Evolutionary conservation across 1,140 invertebrate species (phyloP).

Genomic region (Drosophila ironensis): DNA sequence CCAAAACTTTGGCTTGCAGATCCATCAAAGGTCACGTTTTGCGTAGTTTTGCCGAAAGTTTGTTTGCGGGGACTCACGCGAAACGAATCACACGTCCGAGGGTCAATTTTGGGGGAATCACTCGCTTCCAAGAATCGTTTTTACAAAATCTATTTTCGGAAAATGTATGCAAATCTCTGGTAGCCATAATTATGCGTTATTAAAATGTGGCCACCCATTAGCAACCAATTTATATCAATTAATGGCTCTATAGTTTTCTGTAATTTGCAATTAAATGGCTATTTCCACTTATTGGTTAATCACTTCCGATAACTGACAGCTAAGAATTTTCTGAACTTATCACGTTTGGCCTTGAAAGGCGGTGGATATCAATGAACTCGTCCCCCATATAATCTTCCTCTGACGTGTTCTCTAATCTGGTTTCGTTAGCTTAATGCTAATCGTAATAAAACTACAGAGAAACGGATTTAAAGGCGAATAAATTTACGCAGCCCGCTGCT

Average conservation of each 20-base stretch:
- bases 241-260: conserved; percentile 32
- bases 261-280: conserved; percentile 8
- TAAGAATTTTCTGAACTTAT: conserved; percentile 22
- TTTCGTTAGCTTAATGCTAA: conserved; percentile 25
- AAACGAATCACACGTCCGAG: conserved; percentile 12
- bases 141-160: conserved; percentile 1
- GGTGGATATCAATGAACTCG: conserved; percentile 40
- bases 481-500: background rate
- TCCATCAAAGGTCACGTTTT: conserved; percentile 21
- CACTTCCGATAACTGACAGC: conserved; percentile 12
- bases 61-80: conserved; percentile 21
- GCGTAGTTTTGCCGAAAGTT: conserved; percentile 5
- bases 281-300: background rate
- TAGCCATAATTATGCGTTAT: conserved; percentile 14
- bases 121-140: conserved; percentile 33
- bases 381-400: conserved; percentile 28
- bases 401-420: conserved; percentile 17
- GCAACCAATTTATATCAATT: conserved; percentile 1
- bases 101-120: conserved; percentile 5
- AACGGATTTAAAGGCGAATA: conserved; percentile 3
- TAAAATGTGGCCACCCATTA: conserved; percentile 5
- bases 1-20: conserved; percentile 5
- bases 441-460: conserved; percentile 17
- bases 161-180: conserved; percentile 12
- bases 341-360: conserved; percentile 11